Conservation (phyloP, 2,888 invertebrate species). For the Cyaniris semiargus region DNA sequence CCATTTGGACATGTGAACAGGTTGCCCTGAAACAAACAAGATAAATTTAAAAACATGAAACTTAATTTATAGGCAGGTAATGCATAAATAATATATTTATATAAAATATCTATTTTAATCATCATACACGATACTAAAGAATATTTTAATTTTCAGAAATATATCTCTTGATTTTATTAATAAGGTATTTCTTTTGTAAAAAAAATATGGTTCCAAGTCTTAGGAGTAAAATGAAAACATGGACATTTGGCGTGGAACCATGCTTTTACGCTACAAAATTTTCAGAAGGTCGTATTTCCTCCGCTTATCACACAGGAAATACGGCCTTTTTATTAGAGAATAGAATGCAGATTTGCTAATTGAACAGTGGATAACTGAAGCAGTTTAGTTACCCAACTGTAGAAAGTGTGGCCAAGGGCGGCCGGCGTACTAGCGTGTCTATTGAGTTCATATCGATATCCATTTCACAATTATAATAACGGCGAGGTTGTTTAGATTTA, state of each 20-base stretch:
- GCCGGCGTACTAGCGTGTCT: slow-evolving; percentile 33
- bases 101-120: not conserved
- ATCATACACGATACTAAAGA: no score
- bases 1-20: slow-evolving; percentile 87
- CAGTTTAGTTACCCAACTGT: slow-evolving; percentile 52
- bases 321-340: not conserved
- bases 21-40: slow-evolving; percentile 82
- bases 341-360: not conserved
- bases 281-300: not conserved
- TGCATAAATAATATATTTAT: not conserved
- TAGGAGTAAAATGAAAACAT: no score
- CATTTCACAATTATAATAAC: slow-evolving; percentile 14
- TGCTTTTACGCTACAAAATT: not conserved
- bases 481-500: not conserved
- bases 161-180: no score
- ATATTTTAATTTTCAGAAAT: no score
- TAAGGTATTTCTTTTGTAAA: no score
- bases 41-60: slow-evolving; percentile 34
- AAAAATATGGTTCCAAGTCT: no score
- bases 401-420: slow-evolving; percentile 63
- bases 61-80: not conserved
- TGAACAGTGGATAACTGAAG: slow-evolving; percentile 25
- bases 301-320: not conserved
- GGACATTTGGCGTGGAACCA: no score
- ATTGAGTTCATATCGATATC: slow-evolving; percentile 21